Conservation (phyloP, 1,140 invertebrate species). For the Cyclina sinensis region DNA sequence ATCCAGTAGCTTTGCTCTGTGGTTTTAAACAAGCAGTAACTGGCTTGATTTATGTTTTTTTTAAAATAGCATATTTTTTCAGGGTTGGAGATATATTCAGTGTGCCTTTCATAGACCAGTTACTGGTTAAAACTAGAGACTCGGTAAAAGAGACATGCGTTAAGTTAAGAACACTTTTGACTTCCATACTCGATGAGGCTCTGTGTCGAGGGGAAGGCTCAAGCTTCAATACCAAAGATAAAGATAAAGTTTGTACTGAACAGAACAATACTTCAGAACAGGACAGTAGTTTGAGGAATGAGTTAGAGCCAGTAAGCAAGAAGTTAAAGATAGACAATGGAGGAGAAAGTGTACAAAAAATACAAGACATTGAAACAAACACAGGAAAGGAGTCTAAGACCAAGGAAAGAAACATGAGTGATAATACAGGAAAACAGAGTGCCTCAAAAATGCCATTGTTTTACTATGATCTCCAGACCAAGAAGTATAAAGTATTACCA, state of each 20-base stretch:
- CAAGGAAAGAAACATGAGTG: too few species aligned
- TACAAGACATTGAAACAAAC: not conserved
- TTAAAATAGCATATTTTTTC: too few species aligned
- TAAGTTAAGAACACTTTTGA: constrained; percentile 13
- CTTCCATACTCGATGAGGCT: constrained; percentile 3
- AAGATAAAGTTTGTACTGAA: not conserved
- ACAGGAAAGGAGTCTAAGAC: not conserved
- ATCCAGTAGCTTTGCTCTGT: too few species aligned
- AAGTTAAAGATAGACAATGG: constrained; percentile 23
- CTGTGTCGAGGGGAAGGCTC: not conserved
- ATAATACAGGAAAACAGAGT: not conserved
- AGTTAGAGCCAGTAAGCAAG: not conserved
- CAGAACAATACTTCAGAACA: not conserved
- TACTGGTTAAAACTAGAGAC: not conserved
- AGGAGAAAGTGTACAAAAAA: not conserved
- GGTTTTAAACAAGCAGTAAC: too few species aligned
- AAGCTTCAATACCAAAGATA: not conserved
- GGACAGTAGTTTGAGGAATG: not conserved
- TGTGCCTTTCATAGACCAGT: not conserved
- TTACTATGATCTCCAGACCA: constrained; percentile 49
- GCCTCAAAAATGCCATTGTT: constrained; percentile 35
- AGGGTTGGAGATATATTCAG: constrained; percentile 50
- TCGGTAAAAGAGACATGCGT: not conserved
- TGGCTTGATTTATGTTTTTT: too few species aligned
- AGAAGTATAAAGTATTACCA: constrained; percentile 28